A percentile compares a stretch with the other conserved stretches of the same genome.
These are phyloP conservation scores for Asobara japonica DNA, from an alignment of 1,140 invertebrate species.

Conservation along the genomic window DNA sequence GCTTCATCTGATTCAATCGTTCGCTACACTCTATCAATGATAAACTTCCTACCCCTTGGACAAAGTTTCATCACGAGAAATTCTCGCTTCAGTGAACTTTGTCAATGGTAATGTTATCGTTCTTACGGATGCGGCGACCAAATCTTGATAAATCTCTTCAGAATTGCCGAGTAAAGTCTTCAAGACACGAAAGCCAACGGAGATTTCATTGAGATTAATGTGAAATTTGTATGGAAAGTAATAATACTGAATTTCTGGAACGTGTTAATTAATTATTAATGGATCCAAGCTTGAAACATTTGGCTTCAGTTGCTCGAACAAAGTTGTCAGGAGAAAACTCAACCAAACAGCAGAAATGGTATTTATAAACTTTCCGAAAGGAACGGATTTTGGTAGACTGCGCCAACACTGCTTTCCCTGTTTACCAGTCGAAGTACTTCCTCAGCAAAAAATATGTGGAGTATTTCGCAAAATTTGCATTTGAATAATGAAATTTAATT, in stretches of 20 bases:
- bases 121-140: neutral
- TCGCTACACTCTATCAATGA: neutral
- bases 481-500: no score
- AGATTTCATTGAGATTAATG: neutral
- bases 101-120: neutral
- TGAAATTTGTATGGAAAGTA: neutral
- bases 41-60: neutral
- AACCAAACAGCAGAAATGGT: no score
- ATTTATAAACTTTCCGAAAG: no score
- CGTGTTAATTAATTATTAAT: neutral
- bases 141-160: neutral
- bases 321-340: no score
- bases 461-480: no score
- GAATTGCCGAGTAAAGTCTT: neutral
- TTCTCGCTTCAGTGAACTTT: neutral
- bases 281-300: no score
- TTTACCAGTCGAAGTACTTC: no score
- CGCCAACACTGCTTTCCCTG: no score
- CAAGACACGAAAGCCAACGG: neutral
- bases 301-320: no score
- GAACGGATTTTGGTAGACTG: no score
- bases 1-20: neutral
- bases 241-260: neutral
- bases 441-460: no score
- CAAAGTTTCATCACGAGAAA: neutral